phyloP scores from a whole-genome alignment of 2,113 vertebrate species.

The Podarcis cretensis region DNA sequence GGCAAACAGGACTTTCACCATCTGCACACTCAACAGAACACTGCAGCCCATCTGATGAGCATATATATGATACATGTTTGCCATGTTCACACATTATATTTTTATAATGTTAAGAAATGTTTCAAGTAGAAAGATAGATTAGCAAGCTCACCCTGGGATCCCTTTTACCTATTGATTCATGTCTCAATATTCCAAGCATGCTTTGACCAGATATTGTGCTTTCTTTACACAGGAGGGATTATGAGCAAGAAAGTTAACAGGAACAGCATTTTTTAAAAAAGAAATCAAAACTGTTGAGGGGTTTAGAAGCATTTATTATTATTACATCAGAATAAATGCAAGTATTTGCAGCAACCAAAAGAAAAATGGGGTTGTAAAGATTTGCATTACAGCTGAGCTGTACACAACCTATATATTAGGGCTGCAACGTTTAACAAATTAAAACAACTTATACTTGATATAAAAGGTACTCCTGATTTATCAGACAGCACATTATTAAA shows the following conservation, averaged over 20 bases:
- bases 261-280: neutral
- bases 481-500: neutral
- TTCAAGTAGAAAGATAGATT: too few relatives aligned
- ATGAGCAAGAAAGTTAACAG: neutral
- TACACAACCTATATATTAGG: neutral
- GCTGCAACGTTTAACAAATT: neutral
- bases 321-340: neutral
- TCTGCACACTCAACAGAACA: too few relatives aligned
- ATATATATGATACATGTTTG: neutral
- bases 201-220: neutral
- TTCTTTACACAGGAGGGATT: neutral
- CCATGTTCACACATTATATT: neutral
- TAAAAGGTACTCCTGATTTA: neutral
- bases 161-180: neutral
- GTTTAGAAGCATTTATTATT: neutral
- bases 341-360: neutral
- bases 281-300: neutral
- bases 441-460: neutral
- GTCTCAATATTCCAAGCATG: accelerated
- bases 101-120: neutral
- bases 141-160: too few relatives aligned
- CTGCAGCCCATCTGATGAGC: too few relatives aligned
- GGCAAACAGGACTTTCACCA: too few relatives aligned
- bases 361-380: neutral
- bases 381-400: neutral